Percentiles rank a stretch among this genome's conserved stretches.
These are phyloP conservation scores for Drosophila melanocephala DNA, from an alignment of 2,888 invertebrate species.

Conservation along the genomic window DNA sequence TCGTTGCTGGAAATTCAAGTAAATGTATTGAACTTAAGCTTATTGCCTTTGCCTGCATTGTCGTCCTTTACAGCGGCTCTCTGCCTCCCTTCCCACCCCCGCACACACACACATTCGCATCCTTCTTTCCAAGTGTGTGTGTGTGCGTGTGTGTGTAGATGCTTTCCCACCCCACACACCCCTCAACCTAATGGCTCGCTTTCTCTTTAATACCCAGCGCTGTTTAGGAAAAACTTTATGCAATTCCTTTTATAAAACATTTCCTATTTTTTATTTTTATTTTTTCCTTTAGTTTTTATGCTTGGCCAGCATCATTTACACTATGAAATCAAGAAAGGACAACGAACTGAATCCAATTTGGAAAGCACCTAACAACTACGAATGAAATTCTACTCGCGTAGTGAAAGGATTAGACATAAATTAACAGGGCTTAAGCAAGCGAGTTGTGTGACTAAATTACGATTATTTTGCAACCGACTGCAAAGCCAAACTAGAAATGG, in stretches of 20 bases:
- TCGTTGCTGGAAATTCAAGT: slow-evolving; percentile 70
- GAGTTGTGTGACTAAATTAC: not conserved
- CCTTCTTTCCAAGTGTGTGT: not conserved
- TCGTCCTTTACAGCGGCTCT: slow-evolving; percentile 24
- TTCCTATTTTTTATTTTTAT: slow-evolving; percentile 40
- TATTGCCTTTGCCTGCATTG: slow-evolving; percentile 69
- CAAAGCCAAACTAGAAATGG: not conserved
- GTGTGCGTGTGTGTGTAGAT: not conserved
- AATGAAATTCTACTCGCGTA: not conserved
- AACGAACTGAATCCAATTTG: not conserved
- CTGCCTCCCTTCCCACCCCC: not conserved
- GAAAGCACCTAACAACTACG: not conserved
- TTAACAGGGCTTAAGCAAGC: not conserved
- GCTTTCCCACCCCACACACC: not conserved
- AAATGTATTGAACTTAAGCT: slow-evolving; percentile 81
- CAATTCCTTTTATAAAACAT: slow-evolving; percentile 73
- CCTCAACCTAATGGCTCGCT: slow-evolving; percentile 16
- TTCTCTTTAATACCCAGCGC: slow-evolving; percentile 57
- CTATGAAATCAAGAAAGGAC: not conserved
- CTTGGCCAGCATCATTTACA: slow-evolving; percentile 51
- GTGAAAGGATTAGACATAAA: not conserved
- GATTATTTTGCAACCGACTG: no score
- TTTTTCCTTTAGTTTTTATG: slow-evolving; percentile 19
- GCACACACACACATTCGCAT: not conserved
- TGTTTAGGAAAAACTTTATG: slow-evolving; percentile 64